Conservation (phyloP, 2,888 invertebrate species). For the Trissonchulus latispiculum region DNA sequence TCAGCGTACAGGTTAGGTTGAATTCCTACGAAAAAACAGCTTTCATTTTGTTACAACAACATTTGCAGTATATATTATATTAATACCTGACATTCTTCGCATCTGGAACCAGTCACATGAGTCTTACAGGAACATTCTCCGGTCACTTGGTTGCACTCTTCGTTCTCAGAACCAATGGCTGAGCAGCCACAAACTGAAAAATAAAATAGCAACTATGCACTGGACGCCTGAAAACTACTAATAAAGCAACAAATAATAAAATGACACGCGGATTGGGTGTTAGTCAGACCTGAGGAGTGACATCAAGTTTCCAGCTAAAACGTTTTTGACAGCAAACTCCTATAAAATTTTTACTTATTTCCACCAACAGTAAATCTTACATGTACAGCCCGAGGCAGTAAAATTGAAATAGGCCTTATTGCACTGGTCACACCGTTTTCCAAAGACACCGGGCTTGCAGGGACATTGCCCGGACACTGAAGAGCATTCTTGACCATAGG, state of each 20-base stretch:
- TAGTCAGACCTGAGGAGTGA: no score
- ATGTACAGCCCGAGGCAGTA: conserved; percentile 39
- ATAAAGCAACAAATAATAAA: neutral
- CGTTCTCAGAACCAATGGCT: conserved; percentile 30
- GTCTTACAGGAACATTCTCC: conserved; percentile 47
- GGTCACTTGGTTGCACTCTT: conserved; percentile 41
- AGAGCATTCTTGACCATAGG: conserved; percentile 38
- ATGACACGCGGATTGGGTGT: no score
- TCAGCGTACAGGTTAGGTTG: no score
- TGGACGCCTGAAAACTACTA: neutral
- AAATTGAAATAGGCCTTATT: conserved; percentile 41
- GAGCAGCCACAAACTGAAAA: conserved; percentile 38
- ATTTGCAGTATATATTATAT: no score
- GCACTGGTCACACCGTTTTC: conserved; percentile 45
- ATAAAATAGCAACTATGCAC: neutral
- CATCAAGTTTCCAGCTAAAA: neutral
- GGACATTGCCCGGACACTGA: conserved; percentile 46
- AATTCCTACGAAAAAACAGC: no score
- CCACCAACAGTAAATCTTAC: conserved; percentile 20
- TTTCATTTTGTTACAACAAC: no score
- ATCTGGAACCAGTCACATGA: conserved; percentile 45
- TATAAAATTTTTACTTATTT: neutral
- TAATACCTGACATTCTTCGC: conserved; percentile 45
- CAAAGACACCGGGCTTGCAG: conserved; percentile 47
- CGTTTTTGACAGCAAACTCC: neutral